phyloP scores from a whole-genome alignment of 2,797 vertebrate genomes.

The Bucorvus abyssinicus region DNA sequence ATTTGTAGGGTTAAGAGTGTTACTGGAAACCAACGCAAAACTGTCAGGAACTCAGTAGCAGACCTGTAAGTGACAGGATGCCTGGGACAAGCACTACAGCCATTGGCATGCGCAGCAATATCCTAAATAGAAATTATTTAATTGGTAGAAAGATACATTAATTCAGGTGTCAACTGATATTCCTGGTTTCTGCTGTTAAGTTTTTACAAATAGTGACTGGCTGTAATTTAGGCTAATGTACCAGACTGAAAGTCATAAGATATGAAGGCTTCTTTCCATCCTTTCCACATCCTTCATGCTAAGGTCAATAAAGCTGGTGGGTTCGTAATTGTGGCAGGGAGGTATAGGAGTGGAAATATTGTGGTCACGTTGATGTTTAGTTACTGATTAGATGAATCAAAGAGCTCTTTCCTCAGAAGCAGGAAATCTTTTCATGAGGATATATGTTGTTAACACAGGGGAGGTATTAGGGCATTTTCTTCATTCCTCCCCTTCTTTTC shows the following conservation, averaged over 20 bases:
- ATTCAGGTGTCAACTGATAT: neutral
- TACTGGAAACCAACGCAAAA: neutral
- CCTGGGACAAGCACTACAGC: neutral
- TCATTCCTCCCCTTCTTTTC: neutral
- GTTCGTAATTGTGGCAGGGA: neutral
- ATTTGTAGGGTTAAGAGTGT: neutral
- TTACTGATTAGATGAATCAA: neutral
- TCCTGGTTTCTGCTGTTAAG: neutral
- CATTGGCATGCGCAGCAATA: neutral
- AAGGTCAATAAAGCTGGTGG: neutral
- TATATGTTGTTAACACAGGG: neutral
- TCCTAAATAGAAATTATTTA: neutral
- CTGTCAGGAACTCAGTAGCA: neutral
- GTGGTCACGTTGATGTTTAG: neutral
- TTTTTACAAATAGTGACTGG: neutral
- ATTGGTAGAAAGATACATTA: neutral
- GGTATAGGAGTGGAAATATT: neutral
- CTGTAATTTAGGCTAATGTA: conserved; percentile 2
- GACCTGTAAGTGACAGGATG: neutral
- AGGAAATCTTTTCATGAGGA: neutral
- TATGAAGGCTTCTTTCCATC: neutral
- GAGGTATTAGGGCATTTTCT: neutral
- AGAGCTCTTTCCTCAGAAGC: neutral
- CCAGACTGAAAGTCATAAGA: neutral
- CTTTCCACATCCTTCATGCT: neutral